Conservation (phyloP, 2,113 vertebrate species). For the Hypanus sabinus region DNA sequence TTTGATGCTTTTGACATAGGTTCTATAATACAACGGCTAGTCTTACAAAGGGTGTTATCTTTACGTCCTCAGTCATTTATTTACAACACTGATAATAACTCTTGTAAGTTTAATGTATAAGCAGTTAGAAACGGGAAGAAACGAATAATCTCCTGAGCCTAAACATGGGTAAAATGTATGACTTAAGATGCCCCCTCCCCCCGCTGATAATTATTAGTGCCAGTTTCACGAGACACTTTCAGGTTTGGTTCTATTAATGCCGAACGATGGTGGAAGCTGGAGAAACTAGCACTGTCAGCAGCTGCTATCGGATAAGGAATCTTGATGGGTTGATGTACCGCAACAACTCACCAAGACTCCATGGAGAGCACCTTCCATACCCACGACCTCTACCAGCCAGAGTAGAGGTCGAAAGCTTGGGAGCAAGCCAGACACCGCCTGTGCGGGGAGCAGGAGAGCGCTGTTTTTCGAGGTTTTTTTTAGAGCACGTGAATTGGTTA, state of each 20-base stretch:
- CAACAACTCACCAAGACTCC: too few relatives aligned
- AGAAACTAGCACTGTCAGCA: not conserved
- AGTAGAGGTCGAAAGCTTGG: too few relatives aligned
- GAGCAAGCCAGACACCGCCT: too few relatives aligned
- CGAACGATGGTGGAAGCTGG: not conserved
- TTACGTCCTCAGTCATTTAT: not conserved
- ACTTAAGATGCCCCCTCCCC: not conserved
- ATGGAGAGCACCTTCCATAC: too few relatives aligned
- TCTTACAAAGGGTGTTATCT: slow-evolving; percentile 19
- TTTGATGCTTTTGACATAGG: not conserved
- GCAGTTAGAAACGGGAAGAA: not conserved
- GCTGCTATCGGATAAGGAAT: too few relatives aligned
- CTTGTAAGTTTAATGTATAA: not conserved
- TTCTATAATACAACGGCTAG: not conserved
- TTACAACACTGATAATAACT: not conserved
- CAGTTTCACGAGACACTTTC: not conserved
- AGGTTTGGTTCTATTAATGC: not conserved
- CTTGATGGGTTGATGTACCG: too few relatives aligned
- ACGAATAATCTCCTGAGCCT: not conserved
- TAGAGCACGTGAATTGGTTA: too few relatives aligned
- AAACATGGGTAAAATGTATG: not conserved
- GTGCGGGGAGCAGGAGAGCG: too few relatives aligned
- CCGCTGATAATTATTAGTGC: not conserved
- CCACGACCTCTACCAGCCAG: too few relatives aligned
- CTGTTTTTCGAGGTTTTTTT: too few relatives aligned